phyloP scores from a whole-genome alignment of 2,888 invertebrate genomes.

The Timema podura region DNA sequence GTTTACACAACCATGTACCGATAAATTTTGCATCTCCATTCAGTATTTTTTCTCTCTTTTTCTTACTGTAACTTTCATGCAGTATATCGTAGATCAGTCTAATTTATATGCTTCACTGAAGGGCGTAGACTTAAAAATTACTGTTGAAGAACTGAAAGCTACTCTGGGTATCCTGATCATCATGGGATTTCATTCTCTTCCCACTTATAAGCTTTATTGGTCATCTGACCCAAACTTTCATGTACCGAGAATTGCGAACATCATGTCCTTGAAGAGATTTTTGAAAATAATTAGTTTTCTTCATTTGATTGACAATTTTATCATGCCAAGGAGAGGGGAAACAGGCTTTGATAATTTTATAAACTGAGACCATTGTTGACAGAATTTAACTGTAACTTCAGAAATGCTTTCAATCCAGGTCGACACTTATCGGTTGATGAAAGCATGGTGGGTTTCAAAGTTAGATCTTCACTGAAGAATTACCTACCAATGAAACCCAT shows the following conservation, averaged over 20 bases:
- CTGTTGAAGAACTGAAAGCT: constrained; percentile 7
- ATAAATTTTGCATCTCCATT: too few species aligned
- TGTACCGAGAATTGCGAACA: too few species aligned
- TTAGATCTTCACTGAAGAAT: constrained; percentile 1
- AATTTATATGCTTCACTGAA: constrained; percentile 8
- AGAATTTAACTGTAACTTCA: neutral
- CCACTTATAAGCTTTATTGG: constrained; percentile 5
- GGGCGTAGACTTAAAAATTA: neutral
- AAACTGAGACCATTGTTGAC: constrained; percentile 1
- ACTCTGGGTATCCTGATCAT: neutral
- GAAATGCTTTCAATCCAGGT: constrained; percentile 9
- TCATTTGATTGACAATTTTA: too few species aligned
- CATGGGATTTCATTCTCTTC: constrained; percentile 4
- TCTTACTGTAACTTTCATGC: too few species aligned
- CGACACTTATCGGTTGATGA: neutral
- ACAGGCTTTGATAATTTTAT: too few species aligned
- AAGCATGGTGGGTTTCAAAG: constrained; percentile 12
- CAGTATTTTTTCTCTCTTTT: too few species aligned
- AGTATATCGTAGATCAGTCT: constrained; percentile 10
- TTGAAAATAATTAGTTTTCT: too few species aligned
- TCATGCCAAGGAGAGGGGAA: too few species aligned
- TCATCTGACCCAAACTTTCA: too few species aligned
- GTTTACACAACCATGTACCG: too few species aligned
- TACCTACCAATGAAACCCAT: constrained; percentile 12
- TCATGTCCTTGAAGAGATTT: too few species aligned